Evolutionary conservation across 2,888 invertebrate genomes (phyloP), one percentile per base, ranked within the genome.

Genomic region (Sesamia inferens): DNA sequence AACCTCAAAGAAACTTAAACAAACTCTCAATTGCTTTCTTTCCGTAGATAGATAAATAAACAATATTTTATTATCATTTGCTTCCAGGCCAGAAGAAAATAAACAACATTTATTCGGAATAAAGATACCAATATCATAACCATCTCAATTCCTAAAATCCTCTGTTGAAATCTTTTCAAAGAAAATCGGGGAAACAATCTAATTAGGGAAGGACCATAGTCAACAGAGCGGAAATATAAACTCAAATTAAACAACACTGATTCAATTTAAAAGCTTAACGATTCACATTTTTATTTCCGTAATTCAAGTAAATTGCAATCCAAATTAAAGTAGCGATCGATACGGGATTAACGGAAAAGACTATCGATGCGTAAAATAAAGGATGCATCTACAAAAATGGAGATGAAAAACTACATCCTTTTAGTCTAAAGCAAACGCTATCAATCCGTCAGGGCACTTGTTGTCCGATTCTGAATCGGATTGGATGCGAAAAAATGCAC

Each of bases 1-100:
- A 82, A 68, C 68, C 57, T 68, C 31, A 74, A 83, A 83, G 67
- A 48, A 61, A 74, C 69, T 80, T 69, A 42, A 58, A 67, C 66
- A 62, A 80, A 83, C 66, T 83, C 74, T 54, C 80, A 70, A 81
- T 81, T 70, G 62, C 61, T 80, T 83, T 22, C 80, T 74, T 80
- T 81, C 84, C 63, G 59, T 8, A 44, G 14, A 62, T 68, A 76
- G 55, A 67, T 81, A 76, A 81, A 70, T 47, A 84, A 74, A 76
- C 71, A 55, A 68, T 63, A 11, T 74, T 68, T 74, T 69, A 19
- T 57, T 24, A 79, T 61, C n/a, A 68, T 66, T 72, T 44, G 62
- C 24, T 58, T 62, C 16, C 16, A 58, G 22, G 16, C 54, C 19
- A 11, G 0, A 22, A 42, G 31, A 58, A 74, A 80, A 74, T 44